Conservation (phyloP, 2,888 invertebrate genomes). For the Diploptera punctata region DNA sequence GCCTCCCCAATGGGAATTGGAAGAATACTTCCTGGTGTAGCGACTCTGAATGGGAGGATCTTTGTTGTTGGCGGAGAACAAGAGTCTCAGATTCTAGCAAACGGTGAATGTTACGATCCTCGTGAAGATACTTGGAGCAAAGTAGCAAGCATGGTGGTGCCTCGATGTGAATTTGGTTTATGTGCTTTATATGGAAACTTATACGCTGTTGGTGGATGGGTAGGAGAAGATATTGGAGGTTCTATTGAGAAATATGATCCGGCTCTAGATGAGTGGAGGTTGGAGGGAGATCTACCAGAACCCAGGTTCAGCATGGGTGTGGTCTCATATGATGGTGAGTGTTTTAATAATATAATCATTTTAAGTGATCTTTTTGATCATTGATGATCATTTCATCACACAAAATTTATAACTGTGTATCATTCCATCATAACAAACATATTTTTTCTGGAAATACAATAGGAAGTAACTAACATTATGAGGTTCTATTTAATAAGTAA, state of each 20-base stretch:
- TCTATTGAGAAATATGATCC: constrained; percentile 90
- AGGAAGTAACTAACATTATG: too few relatives aligned
- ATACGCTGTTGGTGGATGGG: constrained; percentile 93
- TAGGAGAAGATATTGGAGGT: constrained; percentile 88
- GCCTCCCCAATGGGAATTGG: constrained; percentile 83
- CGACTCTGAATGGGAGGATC: constrained; percentile 81
- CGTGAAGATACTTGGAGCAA: constrained; percentile 63
- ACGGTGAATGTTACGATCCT: constrained; percentile 85
- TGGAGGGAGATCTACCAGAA: constrained; percentile 80
- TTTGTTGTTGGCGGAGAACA: constrained; percentile 93
- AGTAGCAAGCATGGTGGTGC: constrained; percentile 75
- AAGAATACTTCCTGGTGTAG: constrained; percentile 87
- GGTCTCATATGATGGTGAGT: constrained; percentile 76
- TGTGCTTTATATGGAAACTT: constrained; percentile 82
- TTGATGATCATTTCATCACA: not conserved
- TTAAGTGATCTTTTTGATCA: not conserved
- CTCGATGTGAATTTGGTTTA: constrained; percentile 89
- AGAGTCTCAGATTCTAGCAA: constrained; percentile 86
- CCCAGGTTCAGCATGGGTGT: constrained; percentile 93
- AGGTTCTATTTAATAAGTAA: too few relatives aligned
- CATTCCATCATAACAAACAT: not conserved
- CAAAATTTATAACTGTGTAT: not conserved
- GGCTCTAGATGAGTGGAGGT: constrained; percentile 75
- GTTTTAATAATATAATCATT: not conserved
- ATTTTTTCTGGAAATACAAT: not conserved